Percentiles rank a stretch among this genome's conserved stretches.
Evolutionary conservation across 2,888 invertebrate genomes (phyloP).

Genomic region (Iphiclides podalirius): DNA sequence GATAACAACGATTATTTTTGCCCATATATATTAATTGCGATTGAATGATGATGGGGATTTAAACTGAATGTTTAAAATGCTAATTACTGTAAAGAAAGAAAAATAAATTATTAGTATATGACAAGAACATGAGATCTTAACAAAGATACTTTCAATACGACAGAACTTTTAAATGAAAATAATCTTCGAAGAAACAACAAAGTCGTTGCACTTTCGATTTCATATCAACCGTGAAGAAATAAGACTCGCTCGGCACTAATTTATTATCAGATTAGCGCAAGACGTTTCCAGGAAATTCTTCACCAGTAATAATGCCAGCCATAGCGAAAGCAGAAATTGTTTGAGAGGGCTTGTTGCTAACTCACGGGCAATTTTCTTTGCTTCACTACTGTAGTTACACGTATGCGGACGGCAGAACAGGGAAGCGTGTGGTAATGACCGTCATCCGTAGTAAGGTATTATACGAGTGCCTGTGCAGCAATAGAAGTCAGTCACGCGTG

Average conservation of each 20-base stretch:
- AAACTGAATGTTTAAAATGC: too few relatives aligned
- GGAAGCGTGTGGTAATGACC: conserved; percentile 37
- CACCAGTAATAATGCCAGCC: conserved; percentile 9
- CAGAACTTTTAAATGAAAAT: neutral
- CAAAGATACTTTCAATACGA: too few relatives aligned
- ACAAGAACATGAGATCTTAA: too few relatives aligned
- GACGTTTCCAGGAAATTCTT: conserved; percentile 16
- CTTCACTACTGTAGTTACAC: conserved; percentile 31
- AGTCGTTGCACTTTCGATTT: conserved; percentile 12
- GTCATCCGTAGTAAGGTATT: conserved; percentile 32
- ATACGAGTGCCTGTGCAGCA: conserved; percentile 4
- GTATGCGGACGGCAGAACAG: conserved; percentile 36
- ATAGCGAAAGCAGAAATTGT: conserved; percentile 21
- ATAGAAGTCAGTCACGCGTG: conserved; percentile 31
- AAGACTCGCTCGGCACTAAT: conserved; percentile 9
- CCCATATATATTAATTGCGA: too few relatives aligned
- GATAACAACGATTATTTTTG: too few relatives aligned
- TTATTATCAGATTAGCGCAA: conserved; percentile 17
- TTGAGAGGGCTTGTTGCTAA: conserved; percentile 12
- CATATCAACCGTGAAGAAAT: conserved; percentile 17
- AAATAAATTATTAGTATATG: too few relatives aligned
- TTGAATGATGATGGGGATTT: too few relatives aligned
- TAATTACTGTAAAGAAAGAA: too few relatives aligned
- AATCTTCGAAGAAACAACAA: neutral
- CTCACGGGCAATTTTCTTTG: conserved; percentile 23